A percentile compares a stretch with the other conserved stretches of the same genome.
Conservation (phyloP, 2,888 invertebrate species). For the Drosophila borborema region DNA sequence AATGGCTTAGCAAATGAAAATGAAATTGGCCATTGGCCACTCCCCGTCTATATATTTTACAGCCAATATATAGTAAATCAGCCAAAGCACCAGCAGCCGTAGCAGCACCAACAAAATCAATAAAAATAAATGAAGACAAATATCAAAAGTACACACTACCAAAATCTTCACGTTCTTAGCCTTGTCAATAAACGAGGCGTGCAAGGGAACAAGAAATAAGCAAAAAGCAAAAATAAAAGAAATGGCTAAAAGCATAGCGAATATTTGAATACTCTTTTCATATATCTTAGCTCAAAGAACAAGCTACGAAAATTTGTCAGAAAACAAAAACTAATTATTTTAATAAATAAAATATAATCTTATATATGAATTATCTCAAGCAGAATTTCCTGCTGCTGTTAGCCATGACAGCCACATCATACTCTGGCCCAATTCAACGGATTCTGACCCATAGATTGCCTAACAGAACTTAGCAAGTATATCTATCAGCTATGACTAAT, state of each 20-base stretch:
- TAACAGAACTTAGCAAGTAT: neutral
- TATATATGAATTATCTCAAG: neutral
- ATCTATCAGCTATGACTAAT: neutral
- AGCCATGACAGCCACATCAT: neutral
- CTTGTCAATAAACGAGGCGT: conserved; percentile 68
- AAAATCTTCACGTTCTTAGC: conserved; percentile 63
- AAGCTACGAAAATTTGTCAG: neutral
- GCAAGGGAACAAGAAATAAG: conserved; percentile 17
- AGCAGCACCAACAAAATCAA: conserved; percentile 56
- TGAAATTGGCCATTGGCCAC: conserved; percentile 72
- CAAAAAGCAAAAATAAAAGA: conserved; percentile 4
- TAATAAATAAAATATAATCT: neutral
- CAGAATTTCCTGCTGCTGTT: neutral
- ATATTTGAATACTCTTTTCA: conserved; percentile 4
- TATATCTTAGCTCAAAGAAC: neutral
- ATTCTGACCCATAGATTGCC: neutral
- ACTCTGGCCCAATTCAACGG: neutral
- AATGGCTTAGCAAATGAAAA: conserved; percentile 76
- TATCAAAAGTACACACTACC: conserved; percentile 54
- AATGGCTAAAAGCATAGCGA: neutral
- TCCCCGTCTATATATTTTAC: conserved; percentile 25
- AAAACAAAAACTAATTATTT: neutral
- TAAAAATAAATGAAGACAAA: conserved; percentile 77
- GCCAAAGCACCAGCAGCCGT: conserved; percentile 19
- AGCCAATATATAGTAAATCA: conserved; percentile 55